Conservation (phyloP, 2,888 invertebrate genomes). For the Antheraea assamensis region DNA sequence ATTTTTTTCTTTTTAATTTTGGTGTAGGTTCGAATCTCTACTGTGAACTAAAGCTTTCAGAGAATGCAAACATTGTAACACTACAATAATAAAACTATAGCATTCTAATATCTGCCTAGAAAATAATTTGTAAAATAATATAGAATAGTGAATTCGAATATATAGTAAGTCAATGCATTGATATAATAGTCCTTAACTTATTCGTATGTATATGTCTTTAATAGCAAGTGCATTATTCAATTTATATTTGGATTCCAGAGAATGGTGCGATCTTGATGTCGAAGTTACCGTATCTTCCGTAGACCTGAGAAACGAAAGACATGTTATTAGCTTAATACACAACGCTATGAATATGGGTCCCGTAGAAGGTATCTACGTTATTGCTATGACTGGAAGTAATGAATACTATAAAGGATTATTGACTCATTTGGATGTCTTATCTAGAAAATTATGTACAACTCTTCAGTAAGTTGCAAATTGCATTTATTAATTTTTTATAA, state of each 20-base stretch:
- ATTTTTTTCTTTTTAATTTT: too few relatives aligned
- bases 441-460: conserved; percentile 40
- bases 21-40: too few relatives aligned
- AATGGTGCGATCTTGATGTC: conserved; percentile 38
- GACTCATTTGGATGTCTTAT: conserved; percentile 35
- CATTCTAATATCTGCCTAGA: too few relatives aligned
- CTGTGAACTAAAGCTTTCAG: too few relatives aligned
- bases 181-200: too few relatives aligned
- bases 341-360: conserved; percentile 32
- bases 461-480: conserved; percentile 36
- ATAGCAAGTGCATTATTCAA: neutral
- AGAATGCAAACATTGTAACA: too few relatives aligned
- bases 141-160: too few relatives aligned
- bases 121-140: too few relatives aligned
- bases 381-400: conserved; percentile 25
- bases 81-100: too few relatives aligned
- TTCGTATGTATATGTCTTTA: too few relatives aligned
- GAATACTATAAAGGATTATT: conserved; percentile 31
- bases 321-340: conserved; percentile 31
- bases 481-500: neutral
- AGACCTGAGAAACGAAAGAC: conserved; percentile 21
- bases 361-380: conserved; percentile 42
- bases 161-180: too few relatives aligned
- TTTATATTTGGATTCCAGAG: conserved; percentile 28
- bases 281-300: conserved; percentile 30